These are phyloP conservation scores for Drosophila mayaguana DNA, from an alignment of 2,888 invertebrate genomes.

Conservation along the genomic window DNA sequence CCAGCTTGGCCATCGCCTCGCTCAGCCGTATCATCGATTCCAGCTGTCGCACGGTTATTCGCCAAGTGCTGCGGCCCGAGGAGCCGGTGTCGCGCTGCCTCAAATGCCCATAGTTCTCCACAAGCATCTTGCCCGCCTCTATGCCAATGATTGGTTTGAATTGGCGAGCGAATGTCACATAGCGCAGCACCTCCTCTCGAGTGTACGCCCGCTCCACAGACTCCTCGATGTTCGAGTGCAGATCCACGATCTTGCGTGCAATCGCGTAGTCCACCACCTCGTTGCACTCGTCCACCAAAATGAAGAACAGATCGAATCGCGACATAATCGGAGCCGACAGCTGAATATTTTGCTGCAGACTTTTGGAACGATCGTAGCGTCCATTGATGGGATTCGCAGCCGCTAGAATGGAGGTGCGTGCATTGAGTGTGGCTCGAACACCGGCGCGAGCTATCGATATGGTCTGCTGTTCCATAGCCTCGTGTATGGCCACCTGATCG, in stretches of 20 bases:
- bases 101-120: constrained; percentile 94
- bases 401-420: constrained; percentile 98
- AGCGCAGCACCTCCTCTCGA: constrained; percentile 95
- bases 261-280: constrained; percentile 98
- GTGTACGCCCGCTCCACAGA: constrained; percentile 92
- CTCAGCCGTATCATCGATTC: constrained; percentile 98
- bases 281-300: constrained; percentile 98
- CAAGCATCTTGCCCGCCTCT: constrained; percentile 93
- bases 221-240: constrained; percentile 94
- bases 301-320: constrained; percentile 99
- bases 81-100: constrained; percentile 92
- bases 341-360: constrained; percentile 96
- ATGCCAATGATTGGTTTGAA: constrained; percentile 95
- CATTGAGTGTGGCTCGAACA: constrained; percentile 98
- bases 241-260: constrained; percentile 96
- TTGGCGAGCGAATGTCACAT: constrained; percentile 98
- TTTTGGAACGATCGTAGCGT: constrained; percentile 96
- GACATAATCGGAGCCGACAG: constrained; percentile 99
- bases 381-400: constrained; percentile 99
- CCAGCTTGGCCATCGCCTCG: constrained; percentile 98
- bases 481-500: constrained; percentile 99
- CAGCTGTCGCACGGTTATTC: constrained; percentile 98
- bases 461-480: constrained; percentile 99
- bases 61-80: constrained; percentile 92
- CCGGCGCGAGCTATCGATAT: constrained; percentile 99